Conservation (phyloP, 2,888 invertebrate genomes). For the Coleophora deauratella region DNA sequence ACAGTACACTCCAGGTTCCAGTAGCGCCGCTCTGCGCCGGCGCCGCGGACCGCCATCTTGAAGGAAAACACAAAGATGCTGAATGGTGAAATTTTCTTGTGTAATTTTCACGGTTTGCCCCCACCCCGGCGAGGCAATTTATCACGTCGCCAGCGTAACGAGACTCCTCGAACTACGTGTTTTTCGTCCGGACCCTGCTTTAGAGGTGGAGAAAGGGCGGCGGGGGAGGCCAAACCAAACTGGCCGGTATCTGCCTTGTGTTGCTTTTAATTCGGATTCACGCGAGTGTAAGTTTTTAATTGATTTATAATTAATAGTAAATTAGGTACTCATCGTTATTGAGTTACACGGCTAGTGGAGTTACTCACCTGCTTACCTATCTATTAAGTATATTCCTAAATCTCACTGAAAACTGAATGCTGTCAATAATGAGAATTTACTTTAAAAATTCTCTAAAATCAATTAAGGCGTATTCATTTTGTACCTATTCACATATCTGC, state of each 20-base stretch:
- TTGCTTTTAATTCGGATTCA: slow-evolving; percentile 34
- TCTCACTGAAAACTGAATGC: too few species aligned
- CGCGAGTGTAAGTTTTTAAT: slow-evolving; percentile 44
- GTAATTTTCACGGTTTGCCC: slow-evolving; percentile 70
- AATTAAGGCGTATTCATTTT: too few species aligned
- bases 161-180: slow-evolving; percentile 18
- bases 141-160: slow-evolving; percentile 24
- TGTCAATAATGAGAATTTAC: too few species aligned
- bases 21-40: slow-evolving; percentile 21
- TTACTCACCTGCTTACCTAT: too few species aligned
- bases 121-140: slow-evolving; percentile 38
- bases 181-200: slow-evolving; percentile 8
- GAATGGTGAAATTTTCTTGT: slow-evolving; percentile 72
- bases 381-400: too few species aligned
- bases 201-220: slow-evolving; percentile 9
- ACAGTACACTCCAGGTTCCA: slow-evolving; percentile 17
- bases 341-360: too few species aligned
- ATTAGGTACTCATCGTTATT: not conserved
- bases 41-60: slow-evolving; percentile 57
- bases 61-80: slow-evolving; percentile 72
- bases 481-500: too few species aligned
- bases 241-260: slow-evolving; percentile 19
- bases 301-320: slow-evolving; percentile 34
- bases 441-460: too few species aligned
- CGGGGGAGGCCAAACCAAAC: slow-evolving; percentile 15